Evolutionary conservation across 2,797 vertebrate species (phyloP), one percentile per base, ranked within the genome.

Genomic region (Lutjanus campechanus): DNA sequence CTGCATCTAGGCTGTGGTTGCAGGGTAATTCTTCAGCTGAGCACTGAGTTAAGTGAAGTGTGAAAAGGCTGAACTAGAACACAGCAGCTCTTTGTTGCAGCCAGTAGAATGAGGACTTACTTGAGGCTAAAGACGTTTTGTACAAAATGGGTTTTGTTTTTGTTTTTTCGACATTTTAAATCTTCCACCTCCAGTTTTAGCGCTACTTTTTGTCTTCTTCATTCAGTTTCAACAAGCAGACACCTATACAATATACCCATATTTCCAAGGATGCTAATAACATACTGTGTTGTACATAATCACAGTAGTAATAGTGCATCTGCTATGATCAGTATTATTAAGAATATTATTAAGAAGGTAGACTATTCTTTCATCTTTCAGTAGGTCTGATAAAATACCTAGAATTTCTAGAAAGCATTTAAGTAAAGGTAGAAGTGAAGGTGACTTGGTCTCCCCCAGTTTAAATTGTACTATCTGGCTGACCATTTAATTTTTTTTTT

Each of bases 1-100:
- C 19, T 69, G 29, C 41, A 61, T 65, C 56, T 0, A 19, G 43
- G 43, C 56, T 59, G 11, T 3, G 13, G 53, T 25, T 74, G 63
- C 20, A 7, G 74, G 19, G 43, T 66, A 47, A 85, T 77, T 79
- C 50, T 54, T 77, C 46, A 66, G 62, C 36, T 16, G 41, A 70
- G 53, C 50, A 13, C 63, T 7, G n/a, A 80, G 79, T 54, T 60
- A 36, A 74, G 62, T 65, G 44, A 64, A 62, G 76, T 70, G 82
- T 79, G 65, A 62, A 73, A 62, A 72, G 51, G 22, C 76, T 50
- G 56, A 51, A 47, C 9, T 8, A 16, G 41, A 84, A 79, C 65
- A 81, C n/a, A 66, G 60, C 0, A 13, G 62, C 19, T 81, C 62
- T 82, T 88, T 85, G 76, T 76, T 73, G 22, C 49, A 8, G n/a